phyloP scores from a whole-genome alignment of 2,797 vertebrate species.

The Chelmon rostratus region DNA sequence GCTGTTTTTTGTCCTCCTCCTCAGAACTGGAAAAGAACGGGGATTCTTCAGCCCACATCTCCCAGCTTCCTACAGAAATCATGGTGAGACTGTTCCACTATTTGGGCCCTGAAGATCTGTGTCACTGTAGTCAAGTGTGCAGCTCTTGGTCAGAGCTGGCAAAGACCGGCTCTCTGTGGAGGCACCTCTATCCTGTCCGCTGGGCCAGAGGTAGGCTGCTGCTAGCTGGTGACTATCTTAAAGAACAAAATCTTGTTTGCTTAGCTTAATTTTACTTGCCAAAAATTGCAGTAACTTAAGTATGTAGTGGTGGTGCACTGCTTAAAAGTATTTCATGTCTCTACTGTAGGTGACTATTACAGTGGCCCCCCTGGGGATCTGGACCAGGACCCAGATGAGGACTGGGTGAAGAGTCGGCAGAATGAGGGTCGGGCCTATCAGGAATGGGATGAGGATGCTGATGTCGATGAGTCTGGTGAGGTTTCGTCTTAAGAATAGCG shows the following conservation, averaged over 20 bases:
- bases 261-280: neutral
- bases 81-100: slow-evolving; percentile 94
- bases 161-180: slow-evolving; percentile 95
- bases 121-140: slow-evolving; percentile 95
- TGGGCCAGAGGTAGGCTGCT: slow-evolving; percentile 93
- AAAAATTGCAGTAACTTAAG: neutral
- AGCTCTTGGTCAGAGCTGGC: slow-evolving; percentile 91
- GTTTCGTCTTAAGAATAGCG: neutral
- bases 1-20: slow-evolving; percentile 20
- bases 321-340: slow-evolving; percentile 26
- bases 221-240: neutral
- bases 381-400: slow-evolving; percentile 92
- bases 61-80: slow-evolving; percentile 93
- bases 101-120: slow-evolving; percentile 92
- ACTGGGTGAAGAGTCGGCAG: slow-evolving; percentile 92
- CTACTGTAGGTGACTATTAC: slow-evolving; percentile 90
- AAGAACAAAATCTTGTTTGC: neutral
- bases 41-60: slow-evolving; percentile 86
- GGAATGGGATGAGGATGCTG: slow-evolving; percentile 98
- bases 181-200: slow-evolving; percentile 94
- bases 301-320: neutral
- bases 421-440: slow-evolving; percentile 94
- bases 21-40: slow-evolving; percentile 87
- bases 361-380: slow-evolving; percentile 88
- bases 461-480: slow-evolving; percentile 96